A percentile compares a stretch with the other conserved stretches of the same genome.
Evolutionary conservation across 2,888 invertebrate genomes (phyloP).

Genomic region (Molanna angustata): DNA sequence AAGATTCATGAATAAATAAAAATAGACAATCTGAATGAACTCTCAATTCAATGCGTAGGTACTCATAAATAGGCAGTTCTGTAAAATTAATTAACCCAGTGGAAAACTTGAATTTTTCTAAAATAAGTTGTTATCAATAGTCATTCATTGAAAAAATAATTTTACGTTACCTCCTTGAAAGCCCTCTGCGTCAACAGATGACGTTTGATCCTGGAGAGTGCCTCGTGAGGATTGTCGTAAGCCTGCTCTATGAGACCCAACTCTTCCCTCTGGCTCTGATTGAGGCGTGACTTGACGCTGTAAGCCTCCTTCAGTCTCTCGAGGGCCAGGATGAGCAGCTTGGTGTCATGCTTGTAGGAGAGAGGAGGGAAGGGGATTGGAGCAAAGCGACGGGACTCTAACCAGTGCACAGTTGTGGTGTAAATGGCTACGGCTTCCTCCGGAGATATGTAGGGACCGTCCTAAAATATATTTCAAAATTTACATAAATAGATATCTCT

Average conservation of each 20-base stretch:
- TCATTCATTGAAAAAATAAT: not conserved
- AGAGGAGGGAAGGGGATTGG: conserved; percentile 99
- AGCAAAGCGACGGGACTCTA: conserved; percentile 96
- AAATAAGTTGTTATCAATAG: no score
- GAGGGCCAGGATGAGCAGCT: conserved; percentile 92
- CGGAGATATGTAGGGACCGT: conserved; percentile 98
- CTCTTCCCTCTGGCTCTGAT: conserved; percentile 98
- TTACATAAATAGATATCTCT: no score
- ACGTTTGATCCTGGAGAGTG: conserved; percentile 97
- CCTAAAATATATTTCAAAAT: no score
- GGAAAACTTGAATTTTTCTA: no score
- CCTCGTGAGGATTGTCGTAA: conserved; percentile 99
- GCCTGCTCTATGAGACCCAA: conserved; percentile 98
- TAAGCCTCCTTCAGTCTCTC: conserved; percentile 97
- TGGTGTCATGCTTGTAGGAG: conserved; percentile 99
- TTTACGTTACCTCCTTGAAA: conserved; percentile 82
- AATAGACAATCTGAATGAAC: no score
- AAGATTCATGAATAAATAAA: no score
- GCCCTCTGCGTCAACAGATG: conserved; percentile 97
- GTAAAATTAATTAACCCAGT: no score
- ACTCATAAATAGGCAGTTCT: no score
- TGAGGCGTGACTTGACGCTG: conserved; percentile 94
- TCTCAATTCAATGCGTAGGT: no score
- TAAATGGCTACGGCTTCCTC: conserved; percentile 99
- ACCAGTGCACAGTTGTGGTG: conserved; percentile 99